Conservation (phyloP, 2,113 vertebrate genomes). For the Malurus cyaneus region DNA sequence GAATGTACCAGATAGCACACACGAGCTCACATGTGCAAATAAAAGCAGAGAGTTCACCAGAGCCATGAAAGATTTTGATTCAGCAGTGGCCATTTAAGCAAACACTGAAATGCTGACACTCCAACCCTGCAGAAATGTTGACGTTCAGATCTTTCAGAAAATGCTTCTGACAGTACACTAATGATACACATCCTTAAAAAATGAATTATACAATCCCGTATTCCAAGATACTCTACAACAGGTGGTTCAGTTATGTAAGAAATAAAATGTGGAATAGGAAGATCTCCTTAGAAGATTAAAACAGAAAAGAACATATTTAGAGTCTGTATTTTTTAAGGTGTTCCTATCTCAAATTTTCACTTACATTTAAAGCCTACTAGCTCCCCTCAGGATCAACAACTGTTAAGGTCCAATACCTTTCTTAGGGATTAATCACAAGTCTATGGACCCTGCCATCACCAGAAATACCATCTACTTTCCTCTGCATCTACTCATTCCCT, state of each 20-base stretch:
- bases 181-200: background rate
- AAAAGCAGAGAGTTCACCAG: background rate
- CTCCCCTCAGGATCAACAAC: background rate
- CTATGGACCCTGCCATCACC: background rate
- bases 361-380: background rate
- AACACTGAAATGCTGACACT: background rate
- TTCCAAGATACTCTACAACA: background rate
- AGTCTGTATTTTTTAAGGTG: background rate
- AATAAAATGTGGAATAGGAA: background rate
- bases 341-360: background rate
- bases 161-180: background rate
- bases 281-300: background rate
- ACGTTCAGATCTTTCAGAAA: background rate
- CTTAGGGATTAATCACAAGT: background rate
- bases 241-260: background rate
- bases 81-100: background rate
- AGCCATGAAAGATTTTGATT: background rate
- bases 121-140: background rate
- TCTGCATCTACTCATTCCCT: background rate
- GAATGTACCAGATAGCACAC: background rate
- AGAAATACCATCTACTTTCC: background rate
- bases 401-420: background rate
- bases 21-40: background rate
- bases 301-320: background rate
- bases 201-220: background rate